These are phyloP conservation scores for Peromyscus leucopus DNA, from an alignment of 2,113 vertebrate species.

Conservation along the genomic window DNA sequence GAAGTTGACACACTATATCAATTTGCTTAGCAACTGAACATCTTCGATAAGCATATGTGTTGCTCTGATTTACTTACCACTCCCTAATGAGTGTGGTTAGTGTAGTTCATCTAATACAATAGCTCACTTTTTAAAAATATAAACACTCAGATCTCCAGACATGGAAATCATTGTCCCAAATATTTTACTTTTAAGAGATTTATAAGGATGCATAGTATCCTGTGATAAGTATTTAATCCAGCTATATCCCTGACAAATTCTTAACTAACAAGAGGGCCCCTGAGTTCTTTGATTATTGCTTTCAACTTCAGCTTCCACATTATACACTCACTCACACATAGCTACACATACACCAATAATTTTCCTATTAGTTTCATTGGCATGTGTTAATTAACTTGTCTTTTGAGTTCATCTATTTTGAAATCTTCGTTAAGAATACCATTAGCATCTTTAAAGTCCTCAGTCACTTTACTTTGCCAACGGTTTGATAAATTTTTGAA, in stretches of 20 bases:
- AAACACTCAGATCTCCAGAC: constrained; percentile 22
- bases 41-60: constrained; percentile 13
- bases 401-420: constrained; percentile 51
- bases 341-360: not conserved
- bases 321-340: constrained; percentile 12
- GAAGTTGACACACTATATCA: constrained; percentile 7
- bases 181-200: constrained; percentile 10
- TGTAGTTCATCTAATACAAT: not conserved
- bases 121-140: not conserved
- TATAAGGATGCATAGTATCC: not conserved
- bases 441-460: constrained; percentile 5
- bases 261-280: not conserved
- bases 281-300: constrained; percentile 5
- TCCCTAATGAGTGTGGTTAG: constrained; percentile 2
- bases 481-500: constrained; percentile 42
- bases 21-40: constrained; percentile 3
- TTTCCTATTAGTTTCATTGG: constrained; percentile 57
- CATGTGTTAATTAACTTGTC: constrained; percentile 43
- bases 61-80: not conserved
- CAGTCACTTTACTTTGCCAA: constrained; percentile 35
- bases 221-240: constrained; percentile 1
- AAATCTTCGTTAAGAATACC: constrained; percentile 41
- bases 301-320: constrained; percentile 24
- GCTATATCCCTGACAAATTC: not conserved
- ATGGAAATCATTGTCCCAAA: not conserved